Base-by-base conservation (phyloP, 2,888 invertebrate genomes). In the Tinea pellionella region DNA sequence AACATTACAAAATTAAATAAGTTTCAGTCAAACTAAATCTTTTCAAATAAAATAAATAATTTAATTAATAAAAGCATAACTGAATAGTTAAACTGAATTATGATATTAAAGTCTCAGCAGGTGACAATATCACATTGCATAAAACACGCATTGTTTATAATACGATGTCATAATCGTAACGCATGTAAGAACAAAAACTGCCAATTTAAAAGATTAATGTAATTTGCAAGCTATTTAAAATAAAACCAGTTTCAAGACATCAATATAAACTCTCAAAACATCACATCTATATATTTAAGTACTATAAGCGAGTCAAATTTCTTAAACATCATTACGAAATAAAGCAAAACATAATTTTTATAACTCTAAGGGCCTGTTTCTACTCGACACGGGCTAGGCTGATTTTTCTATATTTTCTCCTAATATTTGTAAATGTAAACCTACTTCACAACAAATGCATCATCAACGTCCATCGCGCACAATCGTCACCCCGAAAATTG, bases 11-110 rank as follows among this genome's bases (percentile, higher is more conserved):
- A n/a, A n/a, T n/a, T n/a, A n/a, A n/a, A n/a, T n/a, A n/a, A n/a
- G n/a, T n/a, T n/a, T n/a, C n/a, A n/a, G n/a, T n/a, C n/a, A n/a
- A n/a, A n/a, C n/a, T n/a, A n/a, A n/a, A n/a, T 51, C 4, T 51
- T 13, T 51, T 2, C 16, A 1, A 15, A 51, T 51, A 3, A 1
- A 51, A 16, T n/a, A 51, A 16, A 51, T 51, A 15, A 51, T 16
- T 16, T 53, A 53, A 24, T 24, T 53, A 19, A 12, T n/a, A n/a
- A 53, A 53, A 8, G 2, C 1, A 24, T 53, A 19, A 53, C 6
- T 53, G 53, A 53, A 53, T 53, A n/a, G n/a, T n/a, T n/a, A n/a
- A 53, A 53, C 24, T 53, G 24, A 24, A 24, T 18, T 47, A 18
- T 11, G 15, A 37, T 37, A n/a, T 37, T 47, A 47, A 47, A 15